Conservation (phyloP, 1,140 invertebrate genomes). For the Gonatopus flavifemur region DNA sequence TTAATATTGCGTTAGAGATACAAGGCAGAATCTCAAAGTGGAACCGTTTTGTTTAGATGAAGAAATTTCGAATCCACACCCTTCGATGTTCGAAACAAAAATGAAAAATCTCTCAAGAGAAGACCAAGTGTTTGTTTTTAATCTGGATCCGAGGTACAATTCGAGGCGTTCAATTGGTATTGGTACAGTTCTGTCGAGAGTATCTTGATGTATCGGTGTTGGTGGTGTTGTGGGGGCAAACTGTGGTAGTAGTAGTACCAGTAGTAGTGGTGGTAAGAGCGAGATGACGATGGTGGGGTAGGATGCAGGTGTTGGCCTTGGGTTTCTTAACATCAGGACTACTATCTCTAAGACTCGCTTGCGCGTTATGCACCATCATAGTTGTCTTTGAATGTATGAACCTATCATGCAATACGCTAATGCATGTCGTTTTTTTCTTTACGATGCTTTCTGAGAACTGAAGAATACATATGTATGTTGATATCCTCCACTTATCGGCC, state of each 20-base stretch:
- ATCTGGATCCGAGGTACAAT: no score
- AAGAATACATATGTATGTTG: no score
- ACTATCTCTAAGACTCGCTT: slow-evolving; percentile 42
- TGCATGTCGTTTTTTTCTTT: slow-evolving; percentile 41
- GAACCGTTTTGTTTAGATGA: no score
- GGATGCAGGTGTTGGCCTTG: slow-evolving; percentile 54
- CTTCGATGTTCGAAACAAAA: no score
- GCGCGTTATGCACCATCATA: slow-evolving; percentile 7
- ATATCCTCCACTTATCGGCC: no score
- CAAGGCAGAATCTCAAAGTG: no score
- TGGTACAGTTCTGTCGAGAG: slow-evolving; percentile 37
- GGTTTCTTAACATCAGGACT: slow-evolving; percentile 48
- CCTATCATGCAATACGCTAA: slow-evolving; percentile 34
- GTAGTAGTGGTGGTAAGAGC: slow-evolving; percentile 8
- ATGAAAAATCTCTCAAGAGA: no score
- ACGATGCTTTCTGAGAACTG: no score
- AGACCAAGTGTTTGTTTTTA: no score
- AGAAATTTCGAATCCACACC: no score
- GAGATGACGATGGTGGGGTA: slow-evolving; percentile 31
- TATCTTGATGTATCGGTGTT: slow-evolving; percentile 5
- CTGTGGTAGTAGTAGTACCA: slow-evolving; percentile 2
- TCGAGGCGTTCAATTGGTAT: slow-evolving; percentile 26
- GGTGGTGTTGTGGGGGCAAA: slow-evolving; percentile 19
- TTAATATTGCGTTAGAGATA: no score
- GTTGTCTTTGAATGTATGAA: background rate